phyloP scores from a whole-genome alignment of 2,797 vertebrate species.

The Bovichtus diacanthus region DNA sequence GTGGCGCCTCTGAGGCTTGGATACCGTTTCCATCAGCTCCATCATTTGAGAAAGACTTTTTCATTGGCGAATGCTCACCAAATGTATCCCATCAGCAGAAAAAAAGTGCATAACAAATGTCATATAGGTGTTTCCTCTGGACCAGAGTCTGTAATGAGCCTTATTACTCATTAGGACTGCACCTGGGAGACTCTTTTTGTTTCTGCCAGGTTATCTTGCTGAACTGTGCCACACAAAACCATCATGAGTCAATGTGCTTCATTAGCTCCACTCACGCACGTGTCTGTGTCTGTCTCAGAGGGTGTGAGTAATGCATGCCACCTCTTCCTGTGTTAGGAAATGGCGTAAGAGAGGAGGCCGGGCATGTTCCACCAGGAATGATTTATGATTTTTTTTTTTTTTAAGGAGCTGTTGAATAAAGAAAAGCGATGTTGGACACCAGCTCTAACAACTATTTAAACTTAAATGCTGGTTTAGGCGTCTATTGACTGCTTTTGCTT shows the following conservation, averaged over 20 bases:
- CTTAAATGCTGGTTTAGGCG: conserved; percentile 35
- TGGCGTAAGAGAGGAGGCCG: conserved; percentile 43
- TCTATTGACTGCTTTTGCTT: conserved; percentile 17
- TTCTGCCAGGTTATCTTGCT: conserved; percentile 22
- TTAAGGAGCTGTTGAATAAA: conserved; percentile 37
- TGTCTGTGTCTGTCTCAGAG: conserved; percentile 56
- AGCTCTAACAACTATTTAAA: conserved; percentile 45
- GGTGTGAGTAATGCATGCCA: conserved; percentile 70
- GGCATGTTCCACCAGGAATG: conserved; percentile 59
- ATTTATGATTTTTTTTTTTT: conserved; percentile 65
- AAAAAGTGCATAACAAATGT: not conserved
- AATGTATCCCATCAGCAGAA: not conserved
- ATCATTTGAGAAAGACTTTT: not conserved
- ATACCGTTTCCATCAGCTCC: not conserved
- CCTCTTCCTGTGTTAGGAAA: conserved; percentile 74
- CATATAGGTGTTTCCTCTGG: not conserved
- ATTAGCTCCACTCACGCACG: conserved; percentile 34
- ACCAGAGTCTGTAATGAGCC: not conserved
- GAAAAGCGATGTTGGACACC: conserved; percentile 36
- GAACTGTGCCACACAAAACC: conserved; percentile 31
- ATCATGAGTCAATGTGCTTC: conserved; percentile 57
- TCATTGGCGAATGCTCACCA: not conserved
- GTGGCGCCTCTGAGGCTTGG: not conserved
- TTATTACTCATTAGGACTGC: conserved; percentile 6
- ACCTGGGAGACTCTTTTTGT: conserved; percentile 17